Evolutionary conservation across 2,113 vertebrate species (phyloP).

Genomic region (Picathartes gymnocephalus): DNA sequence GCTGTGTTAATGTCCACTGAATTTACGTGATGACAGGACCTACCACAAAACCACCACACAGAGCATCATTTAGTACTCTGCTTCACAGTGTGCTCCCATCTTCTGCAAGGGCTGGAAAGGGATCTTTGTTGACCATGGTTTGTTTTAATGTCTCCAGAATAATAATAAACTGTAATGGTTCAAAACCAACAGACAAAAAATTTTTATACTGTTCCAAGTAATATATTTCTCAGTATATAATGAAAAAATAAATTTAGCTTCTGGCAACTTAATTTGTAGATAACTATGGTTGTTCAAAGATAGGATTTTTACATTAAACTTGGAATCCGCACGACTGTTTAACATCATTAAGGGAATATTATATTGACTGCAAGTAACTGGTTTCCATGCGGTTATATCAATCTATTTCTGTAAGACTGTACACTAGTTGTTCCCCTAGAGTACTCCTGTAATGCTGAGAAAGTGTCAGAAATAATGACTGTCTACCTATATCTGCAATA

Average conservation of each 20-base stretch:
- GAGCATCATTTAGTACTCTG: background rate
- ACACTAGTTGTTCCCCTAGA: constrained; percentile 78
- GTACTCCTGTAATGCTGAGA: constrained; percentile 79
- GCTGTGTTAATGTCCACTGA: background rate
- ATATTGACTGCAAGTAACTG: constrained; percentile 77
- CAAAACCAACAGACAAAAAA: background rate
- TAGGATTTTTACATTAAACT: constrained; percentile 63
- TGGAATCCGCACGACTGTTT: constrained; percentile 70
- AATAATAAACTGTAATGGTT: constrained; percentile 53
- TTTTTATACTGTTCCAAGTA: constrained; percentile 27
- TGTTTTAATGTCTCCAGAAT: constrained; percentile 62
- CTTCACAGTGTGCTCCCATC: background rate
- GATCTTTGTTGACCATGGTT: constrained; percentile 55
- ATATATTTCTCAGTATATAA: constrained; percentile 50
- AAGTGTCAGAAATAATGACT: constrained; percentile 87
- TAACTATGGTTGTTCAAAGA: constrained; percentile 58
- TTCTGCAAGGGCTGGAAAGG: constrained; percentile 39
- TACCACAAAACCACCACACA: background rate
- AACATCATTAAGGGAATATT: constrained; percentile 81
- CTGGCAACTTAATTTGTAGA: constrained; percentile 72
- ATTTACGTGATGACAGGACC: background rate
- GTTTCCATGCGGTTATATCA: constrained; percentile 78
- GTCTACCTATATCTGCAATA: constrained; percentile 85
- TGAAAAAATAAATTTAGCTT: constrained; percentile 59
- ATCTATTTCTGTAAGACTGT: constrained; percentile 77